Conservation (phyloP, 1,140 invertebrate genomes). For the Zaprionus africanus region DNA sequence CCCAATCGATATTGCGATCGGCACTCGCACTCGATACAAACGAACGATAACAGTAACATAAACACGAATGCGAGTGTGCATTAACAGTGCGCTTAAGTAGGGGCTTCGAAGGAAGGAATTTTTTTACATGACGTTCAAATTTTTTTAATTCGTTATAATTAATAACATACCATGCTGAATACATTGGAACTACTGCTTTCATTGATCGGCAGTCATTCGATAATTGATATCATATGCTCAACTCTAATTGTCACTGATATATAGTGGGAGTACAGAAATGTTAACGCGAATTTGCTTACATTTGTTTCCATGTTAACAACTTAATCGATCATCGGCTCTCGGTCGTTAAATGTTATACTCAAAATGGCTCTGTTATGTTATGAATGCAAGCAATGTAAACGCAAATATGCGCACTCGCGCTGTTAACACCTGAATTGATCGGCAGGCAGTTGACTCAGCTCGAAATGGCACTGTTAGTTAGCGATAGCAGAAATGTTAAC, state of each 20-base stretch:
- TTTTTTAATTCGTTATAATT: neutral
- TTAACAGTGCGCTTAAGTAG: conserved; percentile 10
- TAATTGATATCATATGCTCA: no score
- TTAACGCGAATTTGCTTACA: conserved; percentile 9
- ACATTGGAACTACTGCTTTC: no score
- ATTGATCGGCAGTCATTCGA: no score
- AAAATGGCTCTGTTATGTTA: neutral
- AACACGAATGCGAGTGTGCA: neutral
- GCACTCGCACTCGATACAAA: neutral
- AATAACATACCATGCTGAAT: no score
- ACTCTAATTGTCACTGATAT: neutral
- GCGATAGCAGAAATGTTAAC: neutral
- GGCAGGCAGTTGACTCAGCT: neutral
- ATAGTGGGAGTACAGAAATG: neutral
- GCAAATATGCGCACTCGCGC: neutral
- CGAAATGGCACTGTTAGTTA: conserved; percentile 4
- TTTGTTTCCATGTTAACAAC: conserved; percentile 4
- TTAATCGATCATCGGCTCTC: conserved; percentile 1
- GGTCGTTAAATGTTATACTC: neutral
- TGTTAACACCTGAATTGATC: conserved; percentile 6
- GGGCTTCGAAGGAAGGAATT: neutral
- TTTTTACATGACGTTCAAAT: neutral
- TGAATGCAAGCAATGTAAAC: neutral
- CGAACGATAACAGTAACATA: neutral
- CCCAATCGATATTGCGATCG: neutral